A percentile compares a stretch with the other conserved stretches of the same genome.
These are phyloP conservation scores for Empidonax traillii DNA, from an alignment of 2,113 vertebrate species.

Conservation along the genomic window DNA sequence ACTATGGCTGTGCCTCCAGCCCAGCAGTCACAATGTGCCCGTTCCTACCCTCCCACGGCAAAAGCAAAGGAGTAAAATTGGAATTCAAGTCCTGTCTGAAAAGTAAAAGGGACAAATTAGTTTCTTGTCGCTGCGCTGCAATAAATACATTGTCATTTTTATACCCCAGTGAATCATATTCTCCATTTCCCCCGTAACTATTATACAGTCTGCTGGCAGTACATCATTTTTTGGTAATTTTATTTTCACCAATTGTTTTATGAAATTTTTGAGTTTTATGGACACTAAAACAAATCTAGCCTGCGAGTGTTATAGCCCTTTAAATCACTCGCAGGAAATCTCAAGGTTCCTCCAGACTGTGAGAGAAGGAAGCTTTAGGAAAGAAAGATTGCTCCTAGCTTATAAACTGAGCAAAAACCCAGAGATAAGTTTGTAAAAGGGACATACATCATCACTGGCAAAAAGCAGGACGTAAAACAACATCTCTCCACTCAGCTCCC, in stretches of 20 bases:
- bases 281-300: slow-evolving; percentile 88
- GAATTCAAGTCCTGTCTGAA: slow-evolving; percentile 78
- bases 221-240: slow-evolving; percentile 88
- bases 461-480: slow-evolving; percentile 76
- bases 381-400: slow-evolving; percentile 97
- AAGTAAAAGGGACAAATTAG: slow-evolving; percentile 86
- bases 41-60: neutral
- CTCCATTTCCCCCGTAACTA: slow-evolving; percentile 85
- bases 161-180: slow-evolving; percentile 81
- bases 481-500: slow-evolving; percentile 73
- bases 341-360: slow-evolving; percentile 98
- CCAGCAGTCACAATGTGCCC: neutral
- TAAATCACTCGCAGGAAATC: slow-evolving; percentile 97
- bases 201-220: slow-evolving; percentile 85
- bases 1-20: neutral
- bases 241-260: slow-evolving; percentile 88
- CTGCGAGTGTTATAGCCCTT: slow-evolving; percentile 88
- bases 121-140: slow-evolving; percentile 79
- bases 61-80: slow-evolving; percentile 61
- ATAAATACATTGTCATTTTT: slow-evolving; percentile 87
- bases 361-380: slow-evolving; percentile 94
- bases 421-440: slow-evolving; percentile 90
- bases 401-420: slow-evolving; percentile 99
- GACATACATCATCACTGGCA: slow-evolving; percentile 76
- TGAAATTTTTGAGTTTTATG: slow-evolving; percentile 88